A percentile compares a stretch with the other conserved stretches of the same genome.
phyloP scores from a whole-genome alignment of 2,113 vertebrate species.

The Orthonyx spaldingii region DNA sequence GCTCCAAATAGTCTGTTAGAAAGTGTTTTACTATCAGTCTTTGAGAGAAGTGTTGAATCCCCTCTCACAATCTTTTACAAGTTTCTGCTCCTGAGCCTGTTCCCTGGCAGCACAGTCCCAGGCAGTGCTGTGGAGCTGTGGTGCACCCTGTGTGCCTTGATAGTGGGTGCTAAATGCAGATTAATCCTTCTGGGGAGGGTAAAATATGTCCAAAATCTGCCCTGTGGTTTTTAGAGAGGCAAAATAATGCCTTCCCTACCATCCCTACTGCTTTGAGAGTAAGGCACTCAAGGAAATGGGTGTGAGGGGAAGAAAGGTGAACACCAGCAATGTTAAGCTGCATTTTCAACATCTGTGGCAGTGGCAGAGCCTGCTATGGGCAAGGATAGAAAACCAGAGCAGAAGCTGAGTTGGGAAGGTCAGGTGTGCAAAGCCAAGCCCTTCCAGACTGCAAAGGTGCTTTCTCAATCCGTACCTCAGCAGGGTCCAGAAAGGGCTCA shows the following conservation, averaged over 20 bases:
- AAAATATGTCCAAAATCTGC: accelerated
- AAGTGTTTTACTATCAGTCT: background rate
- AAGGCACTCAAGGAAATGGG: background rate
- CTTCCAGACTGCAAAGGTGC: background rate
- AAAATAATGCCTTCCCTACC: background rate
- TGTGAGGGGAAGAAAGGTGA: background rate
- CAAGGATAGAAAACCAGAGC: background rate
- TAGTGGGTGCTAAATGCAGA: background rate
- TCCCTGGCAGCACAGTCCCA: background rate
- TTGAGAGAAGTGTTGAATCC: background rate
- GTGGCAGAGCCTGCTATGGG: background rate
- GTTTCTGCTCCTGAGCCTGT: background rate
- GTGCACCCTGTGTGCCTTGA: background rate
- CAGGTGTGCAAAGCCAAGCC: background rate
- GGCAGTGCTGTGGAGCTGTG: background rate
- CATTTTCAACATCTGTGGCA: background rate
- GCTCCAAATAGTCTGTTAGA: background rate
- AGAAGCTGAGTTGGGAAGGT: background rate
- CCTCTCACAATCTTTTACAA: background rate
- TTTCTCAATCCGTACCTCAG: background rate
- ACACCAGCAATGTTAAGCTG: background rate
- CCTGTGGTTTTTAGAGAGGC: background rate
- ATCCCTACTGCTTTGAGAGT: background rate
- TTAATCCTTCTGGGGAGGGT: background rate
- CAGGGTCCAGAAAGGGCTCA: background rate